Evolutionary conservation across 2,113 vertebrate species (phyloP).

Genomic region (Sardina pilchardus): DNA sequence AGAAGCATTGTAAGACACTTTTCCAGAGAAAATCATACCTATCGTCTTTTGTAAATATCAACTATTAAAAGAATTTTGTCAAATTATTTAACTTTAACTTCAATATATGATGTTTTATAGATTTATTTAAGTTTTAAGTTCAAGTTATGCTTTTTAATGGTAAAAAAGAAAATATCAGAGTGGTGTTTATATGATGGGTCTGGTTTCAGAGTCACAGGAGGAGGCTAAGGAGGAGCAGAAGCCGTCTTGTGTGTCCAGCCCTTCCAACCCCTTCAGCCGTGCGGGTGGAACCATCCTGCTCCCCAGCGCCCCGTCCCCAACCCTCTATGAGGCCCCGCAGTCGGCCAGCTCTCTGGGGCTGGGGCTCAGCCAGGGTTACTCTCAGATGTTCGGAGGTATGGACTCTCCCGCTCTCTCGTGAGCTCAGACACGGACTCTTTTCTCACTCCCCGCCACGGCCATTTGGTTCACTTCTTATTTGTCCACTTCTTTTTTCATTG

Average conservation of each 20-base stretch:
- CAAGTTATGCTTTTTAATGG: too few species aligned
- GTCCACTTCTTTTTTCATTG: background rate
- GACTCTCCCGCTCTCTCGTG: background rate
- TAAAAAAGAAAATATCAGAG: background rate
- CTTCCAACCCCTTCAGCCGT: slow-evolving; percentile 52
- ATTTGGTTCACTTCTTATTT: background rate
- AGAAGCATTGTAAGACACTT: too few species aligned
- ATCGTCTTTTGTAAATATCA: too few species aligned
- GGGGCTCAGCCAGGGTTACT: slow-evolving; percentile 57
- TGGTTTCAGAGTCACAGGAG: slow-evolving; percentile 50
- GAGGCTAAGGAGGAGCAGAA: slow-evolving; percentile 10
- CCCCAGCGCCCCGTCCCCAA: slow-evolving; percentile 39
- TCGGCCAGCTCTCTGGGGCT: slow-evolving; percentile 55
- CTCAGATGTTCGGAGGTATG: slow-evolving; percentile 71
- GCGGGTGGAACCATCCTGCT: slow-evolving; percentile 57
- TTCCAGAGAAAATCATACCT: too few species aligned
- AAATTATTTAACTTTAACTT: too few species aligned
- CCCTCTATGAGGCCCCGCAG: slow-evolving; percentile 36
- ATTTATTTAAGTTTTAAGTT: too few species aligned
- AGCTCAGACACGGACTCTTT: background rate
- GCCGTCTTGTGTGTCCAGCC: background rate
- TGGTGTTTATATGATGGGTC: background rate
- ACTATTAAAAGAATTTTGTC: too few species aligned
- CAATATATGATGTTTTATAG: too few species aligned
- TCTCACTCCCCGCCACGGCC: too few species aligned